Conservation (phyloP, 2,113 vertebrate genomes). For the Ariopsis seemanni region DNA sequence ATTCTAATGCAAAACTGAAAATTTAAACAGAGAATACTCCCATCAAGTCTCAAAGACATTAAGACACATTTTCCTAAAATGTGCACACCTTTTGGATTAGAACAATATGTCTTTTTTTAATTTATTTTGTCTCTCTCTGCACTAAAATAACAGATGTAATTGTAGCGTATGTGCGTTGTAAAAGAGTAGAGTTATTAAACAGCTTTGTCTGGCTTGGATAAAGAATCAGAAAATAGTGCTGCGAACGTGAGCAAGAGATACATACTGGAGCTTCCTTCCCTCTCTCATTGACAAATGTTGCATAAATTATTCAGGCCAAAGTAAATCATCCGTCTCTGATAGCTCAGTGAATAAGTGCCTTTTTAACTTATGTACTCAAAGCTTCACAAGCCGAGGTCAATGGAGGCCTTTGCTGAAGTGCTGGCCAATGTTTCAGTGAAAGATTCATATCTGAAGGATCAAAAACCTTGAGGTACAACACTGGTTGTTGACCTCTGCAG, state of each 20-base stretch:
- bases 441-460: slow-evolving; percentile 33
- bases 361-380: slow-evolving; percentile 49
- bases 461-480: neutral
- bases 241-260: slow-evolving; percentile 24
- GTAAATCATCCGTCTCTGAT: slow-evolving; percentile 46
- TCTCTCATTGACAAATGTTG: slow-evolving; percentile 54
- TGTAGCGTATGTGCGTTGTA: neutral
- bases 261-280: slow-evolving; percentile 51
- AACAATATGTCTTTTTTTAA: neutral
- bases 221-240: slow-evolving; percentile 19
- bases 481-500: neutral
- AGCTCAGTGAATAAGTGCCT: slow-evolving; percentile 38
- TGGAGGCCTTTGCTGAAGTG: slow-evolving; percentile 14
- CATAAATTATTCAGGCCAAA: slow-evolving; percentile 58
- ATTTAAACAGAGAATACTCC: neutral
- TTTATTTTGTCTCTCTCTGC: neutral
- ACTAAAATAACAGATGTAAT: neutral
- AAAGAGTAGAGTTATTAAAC: slow-evolving; percentile 35
- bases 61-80: neutral
- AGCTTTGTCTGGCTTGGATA: slow-evolving; percentile 33
- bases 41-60: neutral
- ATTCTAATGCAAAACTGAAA: neutral
- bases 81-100: neutral
- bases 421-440: slow-evolving; percentile 28
- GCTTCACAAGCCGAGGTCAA: slow-evolving; percentile 34